Percentiles rank a stretch among this genome's conserved stretches.
phyloP scores from a whole-genome alignment of 2,797 vertebrate species.

The Sebastes itinus region DNA sequence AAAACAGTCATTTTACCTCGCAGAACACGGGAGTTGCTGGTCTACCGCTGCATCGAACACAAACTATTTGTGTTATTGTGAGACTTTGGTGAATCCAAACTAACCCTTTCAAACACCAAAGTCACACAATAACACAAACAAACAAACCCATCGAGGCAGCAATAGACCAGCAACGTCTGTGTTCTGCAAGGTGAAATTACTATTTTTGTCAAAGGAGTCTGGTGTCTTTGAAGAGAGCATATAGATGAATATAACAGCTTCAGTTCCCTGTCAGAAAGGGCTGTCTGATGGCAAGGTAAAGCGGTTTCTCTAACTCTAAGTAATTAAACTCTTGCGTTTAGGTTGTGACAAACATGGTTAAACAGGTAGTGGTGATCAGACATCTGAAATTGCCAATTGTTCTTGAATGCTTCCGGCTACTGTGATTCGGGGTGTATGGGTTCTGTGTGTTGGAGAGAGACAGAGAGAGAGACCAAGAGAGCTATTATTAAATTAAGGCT shows the following conservation, averaged over 20 bases:
- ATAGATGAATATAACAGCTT: neutral
- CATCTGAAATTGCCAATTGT: neutral
- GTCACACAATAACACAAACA: neutral
- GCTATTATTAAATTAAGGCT: slow-evolving; percentile 36
- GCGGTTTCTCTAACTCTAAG: neutral
- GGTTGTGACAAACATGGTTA: neutral
- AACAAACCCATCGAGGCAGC: neutral
- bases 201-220: neutral
- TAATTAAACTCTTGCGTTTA: neutral
- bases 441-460: neutral
- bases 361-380: neutral
- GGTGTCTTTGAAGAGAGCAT: neutral
- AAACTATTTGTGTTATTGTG: neutral
- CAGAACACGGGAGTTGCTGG: neutral
- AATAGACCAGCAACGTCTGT: neutral
- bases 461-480: neutral
- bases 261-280: neutral
- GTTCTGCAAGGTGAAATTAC: neutral
- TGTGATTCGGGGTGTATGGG: neutral
- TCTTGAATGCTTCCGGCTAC: neutral
- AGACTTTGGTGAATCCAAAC: neutral
- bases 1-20: neutral
- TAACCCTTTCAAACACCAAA: neutral
- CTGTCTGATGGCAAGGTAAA: neutral
- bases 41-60: neutral